A percentile compares a stretch with the other conserved stretches of the same genome.
These are phyloP conservation scores for Pavo muticus DNA, from an alignment of 2,113 vertebrate species.

Conservation along the genomic window DNA sequence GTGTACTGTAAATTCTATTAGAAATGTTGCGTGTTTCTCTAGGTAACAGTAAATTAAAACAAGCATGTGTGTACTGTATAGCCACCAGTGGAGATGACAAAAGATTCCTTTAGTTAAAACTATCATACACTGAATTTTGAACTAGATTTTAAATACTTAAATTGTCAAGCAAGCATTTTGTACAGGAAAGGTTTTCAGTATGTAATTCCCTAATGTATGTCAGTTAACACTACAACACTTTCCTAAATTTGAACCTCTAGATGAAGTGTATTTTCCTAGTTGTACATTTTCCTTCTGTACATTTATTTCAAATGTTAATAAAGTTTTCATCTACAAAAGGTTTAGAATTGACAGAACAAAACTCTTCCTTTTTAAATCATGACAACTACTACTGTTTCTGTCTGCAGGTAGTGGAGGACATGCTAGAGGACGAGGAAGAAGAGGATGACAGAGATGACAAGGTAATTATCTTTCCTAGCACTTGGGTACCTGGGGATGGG, in stretches of 20 bases:
- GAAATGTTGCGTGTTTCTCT: conserved; percentile 12
- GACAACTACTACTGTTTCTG: conserved; percentile 80
- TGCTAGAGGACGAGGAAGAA: conserved; percentile 97
- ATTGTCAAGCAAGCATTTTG: conserved; percentile 52
- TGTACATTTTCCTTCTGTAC: conserved; percentile 51
- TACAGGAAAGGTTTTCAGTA: conserved; percentile 18
- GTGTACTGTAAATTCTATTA: conserved; percentile 33
- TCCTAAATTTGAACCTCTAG: conserved; percentile 38
- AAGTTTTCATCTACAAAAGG: conserved; percentile 77
- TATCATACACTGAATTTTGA: conserved; percentile 18
- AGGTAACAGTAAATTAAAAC: conserved; percentile 6
- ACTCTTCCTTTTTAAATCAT: conserved; percentile 73
- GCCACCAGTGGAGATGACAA: conserved; percentile 1
- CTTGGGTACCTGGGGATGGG: conserved; percentile 81
- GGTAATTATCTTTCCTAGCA: conserved; percentile 93
- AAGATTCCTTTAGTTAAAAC: conserved; percentile 41
- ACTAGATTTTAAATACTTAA: conserved; percentile 57
- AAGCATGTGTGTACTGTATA: neutral
- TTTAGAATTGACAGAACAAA: conserved; percentile 78
- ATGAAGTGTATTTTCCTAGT: conserved; percentile 47
- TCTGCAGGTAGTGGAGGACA: conserved; percentile 96
- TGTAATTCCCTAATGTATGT: conserved; percentile 48
- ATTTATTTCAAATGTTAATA: conserved; percentile 77
- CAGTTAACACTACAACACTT: conserved; percentile 62
- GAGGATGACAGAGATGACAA: conserved; percentile 99